Percentiles rank a stretch among this genome's conserved stretches.
Conservation (phyloP, 2,888 invertebrate species). For the Carterocephalus palaemon region DNA sequence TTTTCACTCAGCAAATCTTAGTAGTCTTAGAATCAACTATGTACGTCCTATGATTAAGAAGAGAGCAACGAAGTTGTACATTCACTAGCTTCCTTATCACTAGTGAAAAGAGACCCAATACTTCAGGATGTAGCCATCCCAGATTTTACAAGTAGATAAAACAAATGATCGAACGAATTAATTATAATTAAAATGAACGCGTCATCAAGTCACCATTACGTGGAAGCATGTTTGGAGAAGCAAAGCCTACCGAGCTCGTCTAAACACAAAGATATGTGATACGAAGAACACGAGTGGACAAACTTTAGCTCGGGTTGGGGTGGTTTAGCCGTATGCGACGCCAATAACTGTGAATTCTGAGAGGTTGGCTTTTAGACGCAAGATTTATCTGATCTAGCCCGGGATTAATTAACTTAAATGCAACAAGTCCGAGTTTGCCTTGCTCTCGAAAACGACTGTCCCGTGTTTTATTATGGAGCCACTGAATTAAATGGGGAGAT, state of each 20-base stretch:
- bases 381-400: conserved; percentile 67
- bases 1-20: too few species aligned
- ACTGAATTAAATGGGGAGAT: conserved; percentile 65
- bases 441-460: conserved; percentile 67
- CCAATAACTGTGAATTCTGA: conserved; percentile 42
- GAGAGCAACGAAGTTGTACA: too few species aligned
- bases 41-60: too few species aligned
- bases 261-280: conserved; percentile 18
- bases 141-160: too few species aligned
- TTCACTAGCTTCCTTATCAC: too few species aligned
- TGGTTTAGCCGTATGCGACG: conserved; percentile 20
- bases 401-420: conserved; percentile 77
- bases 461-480: conserved; percentile 69
- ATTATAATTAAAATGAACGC: background rate
- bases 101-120: too few species aligned
- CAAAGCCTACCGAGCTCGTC: conserved; percentile 11
- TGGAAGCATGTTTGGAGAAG: conserved; percentile 3
- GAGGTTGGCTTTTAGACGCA: conserved; percentile 50
- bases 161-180: too few species aligned
- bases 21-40: too few species aligned
- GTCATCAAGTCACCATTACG: background rate
- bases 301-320: conserved; percentile 18
- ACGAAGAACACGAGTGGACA: conserved; percentile 8
- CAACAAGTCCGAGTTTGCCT: conserved; percentile 75
- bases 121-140: too few species aligned